Base-by-base conservation (phyloP, 2,888 invertebrate species). In the Eledona agricola region DNA sequence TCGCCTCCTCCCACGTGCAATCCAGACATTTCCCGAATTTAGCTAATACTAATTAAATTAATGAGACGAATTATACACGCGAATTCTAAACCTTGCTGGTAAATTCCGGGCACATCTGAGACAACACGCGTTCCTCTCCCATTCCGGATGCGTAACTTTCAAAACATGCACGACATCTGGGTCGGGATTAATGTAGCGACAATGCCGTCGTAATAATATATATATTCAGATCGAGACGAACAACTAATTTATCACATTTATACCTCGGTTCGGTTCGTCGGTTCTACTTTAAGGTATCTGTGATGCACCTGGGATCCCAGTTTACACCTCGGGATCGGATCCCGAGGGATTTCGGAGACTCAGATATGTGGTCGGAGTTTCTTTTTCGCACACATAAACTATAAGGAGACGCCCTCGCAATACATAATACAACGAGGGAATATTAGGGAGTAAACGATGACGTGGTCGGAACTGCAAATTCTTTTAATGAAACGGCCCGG, bases 111-210 rank as follows among this genome's bases (percentile, higher is more conserved):
- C 50, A 51, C 37, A 32, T 42, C 42, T 45, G 38, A 51, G 46
- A 47, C 46, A 37, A 55, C 46, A 29, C 49, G 43, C 49, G 25
- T 40, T 32, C 37, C 7, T 38, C 31, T 23, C 19, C n/a, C 16
- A 28, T 26, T 38, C 42, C 16, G 45, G 46, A 51, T 53, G 57
- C 57, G 63, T 59, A 57, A 60, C 55, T 55, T n/a, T n/a, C 59
- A 61, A 63, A 63, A 58, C 63, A 60, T 53, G 55, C 46, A 42
- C 60, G 59, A 64, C 63, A 61, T 63, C 59, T 62, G 63, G 62
- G 62, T 57, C 55, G 61, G 58, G 65, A 69, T 69, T 67, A 69
- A 68, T 67, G 67, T 66, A 66, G 64, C 68, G 65, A 67, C 68
- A 67, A 66, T 65, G 63, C 64, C 60, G 63, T 58, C 56, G 65